Base-by-base conservation (phyloP, 2,797 vertebrate genomes). In the Cichlasoma orientale region DNA sequence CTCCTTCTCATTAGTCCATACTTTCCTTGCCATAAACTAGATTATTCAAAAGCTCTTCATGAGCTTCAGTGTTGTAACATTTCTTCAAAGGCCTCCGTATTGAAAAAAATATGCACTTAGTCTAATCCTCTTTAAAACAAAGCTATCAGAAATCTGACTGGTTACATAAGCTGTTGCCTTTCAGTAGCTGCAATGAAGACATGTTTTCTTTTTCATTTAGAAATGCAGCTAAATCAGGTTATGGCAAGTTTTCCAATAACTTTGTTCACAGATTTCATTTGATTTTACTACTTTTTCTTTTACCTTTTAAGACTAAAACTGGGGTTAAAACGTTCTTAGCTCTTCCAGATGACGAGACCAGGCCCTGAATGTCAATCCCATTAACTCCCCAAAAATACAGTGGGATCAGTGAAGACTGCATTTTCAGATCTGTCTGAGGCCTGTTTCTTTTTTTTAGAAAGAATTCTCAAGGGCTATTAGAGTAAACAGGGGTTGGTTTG, bases 401-500 rank as follows among this genome's bases (percentile, higher is more conserved):
- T 19, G 59, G 38, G 76, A 89, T 61, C 18, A 75, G 56, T 78
- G 63, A 77, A 87, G 18, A 86, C 63, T 58, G 73, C 74, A 73
- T 83, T 82, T 85, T 74, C 73, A 87, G 56, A 88, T 88, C 75
- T 68, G 55, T 63, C 25, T 56, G 44, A 56, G 41, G 80, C 61
- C 76, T 56, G 68, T 80, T 72, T 72, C 59, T 44, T 63, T 66
- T 63, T 66, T 70, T 87, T 13, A 56, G 47, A 75, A 74, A 66
- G 52, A 88, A 88, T 72, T 91, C 85, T 82, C 57, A 54, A 78
- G 76, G 83, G 81, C 79, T 82, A 84, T 92, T 91, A 90, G 85
- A 93, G 88, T 90, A 92, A 93, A 93, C 87, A 91, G 58, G 63
- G 78, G 56, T 74, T 75, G 89, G 88, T 90, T 90, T 94, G 90